These are phyloP conservation scores for Peromyscus melanophrys DNA, from an alignment of 2,797 vertebrate species.

Conservation along the genomic window DNA sequence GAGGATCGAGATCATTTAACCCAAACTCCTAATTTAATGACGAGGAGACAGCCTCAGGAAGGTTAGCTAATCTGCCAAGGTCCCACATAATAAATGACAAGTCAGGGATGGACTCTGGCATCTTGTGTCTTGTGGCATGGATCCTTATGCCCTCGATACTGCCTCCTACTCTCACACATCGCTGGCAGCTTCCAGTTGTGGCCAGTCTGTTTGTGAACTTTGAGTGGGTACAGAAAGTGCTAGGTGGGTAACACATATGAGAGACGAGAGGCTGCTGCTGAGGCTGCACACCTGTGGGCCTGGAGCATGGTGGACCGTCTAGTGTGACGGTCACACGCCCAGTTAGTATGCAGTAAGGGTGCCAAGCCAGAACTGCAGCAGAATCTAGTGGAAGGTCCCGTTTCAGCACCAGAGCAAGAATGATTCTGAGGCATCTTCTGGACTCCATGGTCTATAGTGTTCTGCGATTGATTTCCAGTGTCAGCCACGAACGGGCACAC, in stretches of 20 bases:
- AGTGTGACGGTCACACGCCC: neutral
- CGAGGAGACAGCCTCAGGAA: neutral
- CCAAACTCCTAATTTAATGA: neutral
- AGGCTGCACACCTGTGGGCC: accelerated
- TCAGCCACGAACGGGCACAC: neutral
- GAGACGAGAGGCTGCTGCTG: neutral
- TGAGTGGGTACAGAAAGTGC: neutral
- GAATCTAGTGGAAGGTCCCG: neutral
- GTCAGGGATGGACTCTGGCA: neutral
- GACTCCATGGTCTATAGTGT: neutral
- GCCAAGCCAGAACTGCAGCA: neutral
- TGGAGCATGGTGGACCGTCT: neutral
- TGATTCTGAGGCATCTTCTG: neutral
- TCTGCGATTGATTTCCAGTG: neutral
- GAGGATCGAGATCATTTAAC: neutral
- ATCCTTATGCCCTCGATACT: neutral
- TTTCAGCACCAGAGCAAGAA: neutral
- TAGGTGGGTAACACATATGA: neutral
- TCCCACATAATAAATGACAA: neutral
- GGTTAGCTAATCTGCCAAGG: neutral
- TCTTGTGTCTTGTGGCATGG: neutral
- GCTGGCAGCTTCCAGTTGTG: neutral
- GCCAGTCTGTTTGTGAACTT: neutral
- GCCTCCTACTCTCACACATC: neutral
- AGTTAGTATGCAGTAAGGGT: neutral